Conservation (phyloP, 2,113 vertebrate species). For the Chiloscyllium plagiosum region DNA sequence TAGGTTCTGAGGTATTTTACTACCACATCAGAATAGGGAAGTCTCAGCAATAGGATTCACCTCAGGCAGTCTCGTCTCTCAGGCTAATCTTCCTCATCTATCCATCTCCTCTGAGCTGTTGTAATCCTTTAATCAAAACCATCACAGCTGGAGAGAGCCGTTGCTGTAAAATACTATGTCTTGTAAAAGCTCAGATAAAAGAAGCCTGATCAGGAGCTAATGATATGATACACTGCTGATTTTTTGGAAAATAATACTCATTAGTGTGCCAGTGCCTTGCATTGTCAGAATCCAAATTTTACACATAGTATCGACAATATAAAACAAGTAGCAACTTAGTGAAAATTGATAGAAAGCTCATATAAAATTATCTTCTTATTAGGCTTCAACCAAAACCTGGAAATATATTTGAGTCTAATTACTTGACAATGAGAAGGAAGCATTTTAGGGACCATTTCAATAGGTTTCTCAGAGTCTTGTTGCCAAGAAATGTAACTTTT, state of each 20-base stretch:
- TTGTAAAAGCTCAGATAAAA: conserved; percentile 6
- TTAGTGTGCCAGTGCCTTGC: not conserved
- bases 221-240: not conserved
- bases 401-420: not conserved
- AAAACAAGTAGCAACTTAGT: not conserved
- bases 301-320: not conserved
- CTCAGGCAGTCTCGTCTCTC: conserved; percentile 20
- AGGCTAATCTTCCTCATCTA: not conserved
- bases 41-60: not conserved
- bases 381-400: not conserved
- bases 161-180: not conserved
- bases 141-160: not conserved
- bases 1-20: not conserved
- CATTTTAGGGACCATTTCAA: not conserved
- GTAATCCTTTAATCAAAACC: not conserved
- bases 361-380: not conserved
- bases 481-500: not conserved
- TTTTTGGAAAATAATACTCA: not conserved
- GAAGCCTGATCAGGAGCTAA: not conserved
- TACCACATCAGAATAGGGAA: not conserved
- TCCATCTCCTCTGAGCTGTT: not conserved
- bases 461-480: not conserved
- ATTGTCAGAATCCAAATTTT: not conserved
- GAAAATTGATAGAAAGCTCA: not conserved
- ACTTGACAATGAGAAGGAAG: not conserved